Evolutionary conservation across 1,140 invertebrate species (phyloP), one percentile per base, ranked within the genome.

Genomic region (Venturia canescens): DNA sequence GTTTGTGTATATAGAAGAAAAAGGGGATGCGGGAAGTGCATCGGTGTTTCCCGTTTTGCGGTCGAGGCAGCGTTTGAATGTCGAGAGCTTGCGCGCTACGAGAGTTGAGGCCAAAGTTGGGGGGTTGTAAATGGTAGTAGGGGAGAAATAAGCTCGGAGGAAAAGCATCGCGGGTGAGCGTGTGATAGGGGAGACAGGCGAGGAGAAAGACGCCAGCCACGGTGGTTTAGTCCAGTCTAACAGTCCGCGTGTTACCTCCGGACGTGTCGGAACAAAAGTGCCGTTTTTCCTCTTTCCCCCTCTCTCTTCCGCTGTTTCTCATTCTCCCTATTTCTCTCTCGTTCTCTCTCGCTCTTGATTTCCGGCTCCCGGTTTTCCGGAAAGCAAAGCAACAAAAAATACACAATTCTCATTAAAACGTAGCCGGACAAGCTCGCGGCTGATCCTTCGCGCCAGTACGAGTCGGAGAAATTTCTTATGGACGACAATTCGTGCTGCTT

Each of bases 161-260:
- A 31, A 69, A 69, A 69, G 66, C 66, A 18, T 23, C n/a, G 74
- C 29, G 21, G 67, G 72, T 48, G 72, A 72, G n/a, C 60, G 27
- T 26, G 60, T 63, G 60, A 78, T 38, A 11, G 34, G 69, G 76
- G 66, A 48, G 44, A 67, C 53, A 48, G 80, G 80, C 60, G 79
- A 79, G 78, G 23, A 82, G 82, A 86, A 81, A 84, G 78, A 78
- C 80, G 82, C 80, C 76, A 81, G 82, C 80, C 78, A 81, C 86
- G 79, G 82, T 82, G 85, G 84, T 85, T 83, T 78, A 86, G 85
- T 86, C 71, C 80, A 84, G 82, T 72, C 76, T 78, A 83, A 82
- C 84, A 87, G 88, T 88, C 86, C 88, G 88, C 86, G 88, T 89
- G 88, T 87, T 85, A 85, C 86, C 85, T 80, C 83, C 81, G 84